Evolutionary conservation across 2,888 invertebrate species (phyloP).

Genomic region (Dyspetes luteomarginatus): DNA sequence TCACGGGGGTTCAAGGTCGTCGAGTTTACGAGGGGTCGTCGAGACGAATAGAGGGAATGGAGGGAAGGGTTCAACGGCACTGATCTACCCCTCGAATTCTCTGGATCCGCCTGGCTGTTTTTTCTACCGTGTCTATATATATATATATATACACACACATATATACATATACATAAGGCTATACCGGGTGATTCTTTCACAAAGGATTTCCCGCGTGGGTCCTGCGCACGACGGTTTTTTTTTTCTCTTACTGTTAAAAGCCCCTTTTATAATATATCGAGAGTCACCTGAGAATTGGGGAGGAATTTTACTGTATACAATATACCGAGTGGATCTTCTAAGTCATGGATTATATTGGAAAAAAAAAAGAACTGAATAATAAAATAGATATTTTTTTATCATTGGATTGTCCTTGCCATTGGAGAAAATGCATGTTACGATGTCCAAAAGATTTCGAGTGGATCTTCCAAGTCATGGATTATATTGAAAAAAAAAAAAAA

Average conservation of each 20-base stretch:
- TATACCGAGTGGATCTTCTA: background rate
- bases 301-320: background rate
- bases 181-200: constrained; percentile 36
- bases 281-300: background rate
- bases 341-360: background rate
- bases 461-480: background rate
- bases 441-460: background rate
- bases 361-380: background rate
- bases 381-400: background rate
- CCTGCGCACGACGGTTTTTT: background rate
- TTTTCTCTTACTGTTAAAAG: constrained; percentile 3
- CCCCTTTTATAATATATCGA: background rate
- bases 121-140: constrained; percentile 13
- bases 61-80: constrained; percentile 64
- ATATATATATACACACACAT: background rate
- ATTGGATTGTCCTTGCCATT: background rate
- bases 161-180: background rate
- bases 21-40: constrained; percentile 60
- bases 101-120: constrained; percentile 35
- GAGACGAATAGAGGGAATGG: constrained; percentile 30
- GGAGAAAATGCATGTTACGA: background rate
- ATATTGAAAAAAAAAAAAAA: background rate
- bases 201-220: constrained; percentile 35
- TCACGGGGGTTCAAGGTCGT: constrained; percentile 67
- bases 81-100: constrained; percentile 66